Conservation (phyloP, 2,888 invertebrate genomes). For the Epinotia ramella region DNA sequence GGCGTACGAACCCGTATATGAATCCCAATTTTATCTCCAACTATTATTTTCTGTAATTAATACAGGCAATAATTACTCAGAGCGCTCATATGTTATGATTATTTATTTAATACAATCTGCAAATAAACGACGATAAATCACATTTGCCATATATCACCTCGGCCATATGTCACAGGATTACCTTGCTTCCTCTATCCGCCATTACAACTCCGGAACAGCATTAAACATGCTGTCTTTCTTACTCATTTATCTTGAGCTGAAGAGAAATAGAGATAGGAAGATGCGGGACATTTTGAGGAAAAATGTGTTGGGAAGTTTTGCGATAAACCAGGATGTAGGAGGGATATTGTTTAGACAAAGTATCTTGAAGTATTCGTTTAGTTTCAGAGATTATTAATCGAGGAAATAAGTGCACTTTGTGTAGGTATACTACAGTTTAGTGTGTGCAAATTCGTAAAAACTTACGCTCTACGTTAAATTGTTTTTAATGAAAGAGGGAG, state of each 20-base stretch:
- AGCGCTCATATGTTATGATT: conserved; percentile 12
- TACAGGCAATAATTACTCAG: background rate
- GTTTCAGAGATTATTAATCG: background rate
- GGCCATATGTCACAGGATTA: conserved; percentile 25
- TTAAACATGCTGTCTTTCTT: background rate
- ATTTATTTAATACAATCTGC: conserved; percentile 1
- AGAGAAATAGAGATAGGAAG: conserved; percentile 12
- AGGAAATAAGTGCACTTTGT: too few species aligned
- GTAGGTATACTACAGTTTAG: too few species aligned
- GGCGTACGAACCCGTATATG: background rate
- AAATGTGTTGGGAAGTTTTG: conserved; percentile 1
- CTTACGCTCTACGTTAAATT: too few species aligned
- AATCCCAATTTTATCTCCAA: background rate
- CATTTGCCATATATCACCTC: conserved; percentile 9
- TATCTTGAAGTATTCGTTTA: background rate
- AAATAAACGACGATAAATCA: conserved; percentile 27
- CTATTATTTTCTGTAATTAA: background rate
- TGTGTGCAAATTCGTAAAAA: too few species aligned
- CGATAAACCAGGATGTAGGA: background rate
- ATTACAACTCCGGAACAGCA: background rate
- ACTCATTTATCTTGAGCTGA: background rate
- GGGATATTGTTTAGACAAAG: background rate
- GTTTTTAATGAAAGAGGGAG: too few species aligned
- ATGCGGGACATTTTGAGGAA: background rate
- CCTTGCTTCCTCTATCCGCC: background rate